Base-by-base conservation (phyloP, 1,140 invertebrate species). In the Brachionus calyciflorus region DNA sequence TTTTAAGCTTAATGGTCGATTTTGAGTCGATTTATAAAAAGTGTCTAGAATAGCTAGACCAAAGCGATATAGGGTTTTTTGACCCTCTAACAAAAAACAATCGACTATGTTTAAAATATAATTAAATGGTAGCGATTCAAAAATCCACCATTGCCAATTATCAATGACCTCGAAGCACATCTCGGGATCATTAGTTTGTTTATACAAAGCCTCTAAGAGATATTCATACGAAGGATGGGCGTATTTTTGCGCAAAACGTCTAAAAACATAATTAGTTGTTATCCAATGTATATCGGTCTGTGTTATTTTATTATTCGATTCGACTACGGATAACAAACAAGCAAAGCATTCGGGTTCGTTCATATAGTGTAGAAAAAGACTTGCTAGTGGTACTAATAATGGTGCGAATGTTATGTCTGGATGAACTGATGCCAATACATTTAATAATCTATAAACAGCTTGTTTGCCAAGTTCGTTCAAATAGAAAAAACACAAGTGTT, bases 351-450 rank as follows among this genome's bases (percentile, higher is more conserved):
- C 73, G 1, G 6, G 24, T 48, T 77, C 76, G 33, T 2, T 65
- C 53, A 63, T 60, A 33, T 77, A 77, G 33, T 77, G 76, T 10
- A 77, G 26, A 49, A 60, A 77, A 10, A 77, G 40, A 21, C 49
- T 37, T n/a, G 76, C 53, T 0, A 77, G 17, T 5, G 76, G 76
- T 10, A n/a, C 26, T 10, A 77, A 44, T 3, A 77, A 17, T 46
- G 76, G 76, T 37, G 76, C 53, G n/a, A 46, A 77, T 24, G 76
- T 77, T 21, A 77, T 77, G 37, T 77, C 53, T 9, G 76, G 76
- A 26, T 77, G 53, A 12, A 57, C 41, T 21, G 41, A 60, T 37
- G 76, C 76, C 6, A 77, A 37, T 7, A 77, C 76, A 24, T 55
- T 77, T 33, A 77, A n/a, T 14, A 77, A 21, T 9, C 76, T 37